Base-by-base conservation (phyloP, 2,113 vertebrate genomes). In the Ovibos moschatus region DNA sequence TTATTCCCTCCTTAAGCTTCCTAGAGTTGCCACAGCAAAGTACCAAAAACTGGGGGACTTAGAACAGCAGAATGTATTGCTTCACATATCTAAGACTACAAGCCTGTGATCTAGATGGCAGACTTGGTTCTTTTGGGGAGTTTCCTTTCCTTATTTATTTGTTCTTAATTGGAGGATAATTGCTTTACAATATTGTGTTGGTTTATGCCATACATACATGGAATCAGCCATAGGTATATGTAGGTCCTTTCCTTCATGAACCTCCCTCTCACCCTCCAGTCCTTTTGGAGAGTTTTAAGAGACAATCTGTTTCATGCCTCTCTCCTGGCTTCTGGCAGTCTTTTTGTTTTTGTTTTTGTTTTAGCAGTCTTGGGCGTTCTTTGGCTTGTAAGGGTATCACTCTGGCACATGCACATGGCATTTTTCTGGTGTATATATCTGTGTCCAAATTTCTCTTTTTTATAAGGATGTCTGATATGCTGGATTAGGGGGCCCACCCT, bases 381-480 rank as follows among this genome's bases (percentile, higher is more conserved):
- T 74, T 74, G 36, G 21, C 36, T 74, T 74, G 40, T 25, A 27
- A 9, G 23, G 27, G 8, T 2, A 25, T 28, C 6, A 45, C 50
- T 7, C 5, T 27, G 67, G 9, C 10, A 0, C 47, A 0, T 28
- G 79, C 19, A 74, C 19, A 23, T 2, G 45, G 11, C 17, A 10
- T 60, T 6, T 12, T 36, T 62, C 53, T 36, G 81, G n/a, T 28
- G 6, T 57, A 30, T 30, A 30, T 60, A 60, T 30, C 28, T 60
- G 30, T 57, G 27, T 88, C 33, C 40, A 25, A 55, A 60, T 30
- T 25, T 64, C 33, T 53, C 15, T 14, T n/a, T 53, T 57, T 33
- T 47, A 67, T 47, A 53, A 62, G 25, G 47, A 58, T 6, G 47
- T 57, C 6, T 13, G 13, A n/a, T 19, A 40, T 21, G 23, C 30